Base-by-base conservation (phyloP, 2,888 invertebrate genomes). In the Oligia fasciuncula region DNA sequence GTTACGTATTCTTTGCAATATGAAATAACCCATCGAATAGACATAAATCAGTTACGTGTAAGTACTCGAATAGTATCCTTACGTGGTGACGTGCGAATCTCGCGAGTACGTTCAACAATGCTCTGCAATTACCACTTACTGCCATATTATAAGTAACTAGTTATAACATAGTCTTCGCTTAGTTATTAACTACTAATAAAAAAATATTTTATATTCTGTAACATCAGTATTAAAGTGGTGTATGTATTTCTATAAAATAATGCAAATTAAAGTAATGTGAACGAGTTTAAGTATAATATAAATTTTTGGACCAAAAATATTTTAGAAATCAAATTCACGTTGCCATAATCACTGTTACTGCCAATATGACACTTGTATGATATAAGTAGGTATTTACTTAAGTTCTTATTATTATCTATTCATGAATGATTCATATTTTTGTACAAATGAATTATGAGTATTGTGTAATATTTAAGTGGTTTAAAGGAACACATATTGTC, bases 161-260 rank as follows among this genome's bases (percentile, higher is more conserved):
- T 91, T 94, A 91, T 93, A 95, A 94, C 93, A 93, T 95, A 95
- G 94, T 94, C 92, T 94, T 95, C 92, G 95, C 95, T 95, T 95
- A 96, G 95, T 92, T 94, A 92, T 93, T 94, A 94, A 93, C 91
- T 88, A 93, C 91, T 95, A 94, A 94, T 94, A 91, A 89, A 91
- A 29, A 90, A 92, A 92, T 93, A 93, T 93, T 92, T 92, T 93
- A 93, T 91, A 93, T 94, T 94, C 89, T 94, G 91, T 95, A 94
- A 95, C 96, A 94, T 94, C 95, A 96, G 96, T 96, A 96, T 96
- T 96, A 96, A 94, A 95, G 94, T 94, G 96, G 94, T 96, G 96
- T 96, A 96, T 95, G 95, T 95, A 95, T 95, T 95, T 94, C 91
- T 94, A 93, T 92, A 91, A 92, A 83, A 88, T 88, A 87, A 93